Percentiles rank a stretch among this genome's conserved stretches.
Conservation (phyloP, 1,140 invertebrate genomes). For the Drosophila lacteicornis region DNA sequence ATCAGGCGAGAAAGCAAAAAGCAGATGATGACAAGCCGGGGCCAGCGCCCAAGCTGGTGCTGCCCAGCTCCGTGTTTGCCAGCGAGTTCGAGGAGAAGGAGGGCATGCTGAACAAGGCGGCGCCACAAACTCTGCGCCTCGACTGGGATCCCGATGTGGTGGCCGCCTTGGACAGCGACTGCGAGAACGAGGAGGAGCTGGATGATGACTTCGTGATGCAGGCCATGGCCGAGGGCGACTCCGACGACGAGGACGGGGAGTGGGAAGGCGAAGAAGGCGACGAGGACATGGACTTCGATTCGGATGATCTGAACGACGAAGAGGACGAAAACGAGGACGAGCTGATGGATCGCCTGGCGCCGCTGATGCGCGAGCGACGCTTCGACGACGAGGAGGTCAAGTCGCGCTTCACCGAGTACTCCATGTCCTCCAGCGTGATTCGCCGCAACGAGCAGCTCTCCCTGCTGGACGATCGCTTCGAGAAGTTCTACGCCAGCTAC, state of each 20-base stretch:
- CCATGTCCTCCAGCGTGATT: constrained; percentile 96
- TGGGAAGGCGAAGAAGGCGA: constrained; percentile 84
- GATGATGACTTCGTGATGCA: constrained; percentile 96
- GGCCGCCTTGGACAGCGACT: constrained; percentile 96
- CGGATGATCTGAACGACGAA: constrained; percentile 85
- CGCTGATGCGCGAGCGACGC: constrained; percentile 86
- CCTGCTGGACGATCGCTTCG: constrained; percentile 95
- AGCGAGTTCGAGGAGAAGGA: constrained; percentile 95
- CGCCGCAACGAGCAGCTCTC: constrained; percentile 93
- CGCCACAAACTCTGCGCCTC: constrained; percentile 89
- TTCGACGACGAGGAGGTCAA: constrained; percentile 92
- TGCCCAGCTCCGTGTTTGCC: constrained; percentile 95
- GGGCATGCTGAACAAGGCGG: constrained; percentile 95
- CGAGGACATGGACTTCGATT: constrained; percentile 81
- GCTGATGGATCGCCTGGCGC: constrained; percentile 86
- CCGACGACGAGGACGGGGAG: constrained; percentile 85
- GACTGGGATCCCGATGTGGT: constrained; percentile 97
- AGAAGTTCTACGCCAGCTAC: constrained; percentile 94
- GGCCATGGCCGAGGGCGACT: constrained; percentile 88
- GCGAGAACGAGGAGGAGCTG: constrained; percentile 93
- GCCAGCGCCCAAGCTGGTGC: constrained; percentile 76
- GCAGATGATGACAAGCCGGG: constrained; percentile 30
- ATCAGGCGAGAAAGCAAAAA: constrained; percentile 68
- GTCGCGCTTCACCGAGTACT: constrained; percentile 96
- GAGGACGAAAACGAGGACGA: constrained; percentile 86